Conservation (phyloP, 2,888 invertebrate genomes). For the Branchellion lobata region DNA sequence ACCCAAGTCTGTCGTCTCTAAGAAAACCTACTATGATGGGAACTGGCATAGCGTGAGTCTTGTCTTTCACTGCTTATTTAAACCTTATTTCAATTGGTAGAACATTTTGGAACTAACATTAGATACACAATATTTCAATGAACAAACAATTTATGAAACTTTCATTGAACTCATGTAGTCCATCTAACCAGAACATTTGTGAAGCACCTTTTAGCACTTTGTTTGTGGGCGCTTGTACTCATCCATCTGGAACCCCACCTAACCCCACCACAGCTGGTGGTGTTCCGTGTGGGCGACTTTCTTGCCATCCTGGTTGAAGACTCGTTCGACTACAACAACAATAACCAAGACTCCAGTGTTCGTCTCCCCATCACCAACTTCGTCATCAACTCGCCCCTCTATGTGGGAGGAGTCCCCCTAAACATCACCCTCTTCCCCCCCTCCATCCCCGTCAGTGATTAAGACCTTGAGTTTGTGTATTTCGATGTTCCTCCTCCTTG, state of each 20-base stretch:
- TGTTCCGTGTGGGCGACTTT: constrained; percentile 52
- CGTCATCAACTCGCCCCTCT: constrained; percentile 45
- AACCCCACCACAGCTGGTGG: constrained; percentile 50
- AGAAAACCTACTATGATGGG: constrained; percentile 51
- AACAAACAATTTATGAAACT: no score
- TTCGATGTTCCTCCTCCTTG: no score
- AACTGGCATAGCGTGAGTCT: constrained; percentile 52
- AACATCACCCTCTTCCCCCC: constrained; percentile 27
- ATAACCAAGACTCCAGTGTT: constrained; percentile 43
- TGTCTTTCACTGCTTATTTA: no score
- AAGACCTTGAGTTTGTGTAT: not conserved
- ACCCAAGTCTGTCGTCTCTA: constrained; percentile 44
- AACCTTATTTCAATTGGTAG: no score
- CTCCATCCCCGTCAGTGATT: constrained; percentile 21
- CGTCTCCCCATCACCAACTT: constrained; percentile 25
- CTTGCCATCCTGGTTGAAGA: constrained; percentile 51
- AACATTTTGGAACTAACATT: not conserved
- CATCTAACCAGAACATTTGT: no score
- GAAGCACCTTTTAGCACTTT: no score
- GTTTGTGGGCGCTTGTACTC: not conserved
- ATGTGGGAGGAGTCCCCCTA: constrained; percentile 50
- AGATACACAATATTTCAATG: not conserved
- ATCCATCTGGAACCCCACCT: no score
- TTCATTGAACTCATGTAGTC: no score
- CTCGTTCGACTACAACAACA: constrained; percentile 52